Evolutionary conservation across 2,797 vertebrate species (phyloP), one percentile per base, ranked within the genome.

Genomic region (Garrulus glandarius): DNA sequence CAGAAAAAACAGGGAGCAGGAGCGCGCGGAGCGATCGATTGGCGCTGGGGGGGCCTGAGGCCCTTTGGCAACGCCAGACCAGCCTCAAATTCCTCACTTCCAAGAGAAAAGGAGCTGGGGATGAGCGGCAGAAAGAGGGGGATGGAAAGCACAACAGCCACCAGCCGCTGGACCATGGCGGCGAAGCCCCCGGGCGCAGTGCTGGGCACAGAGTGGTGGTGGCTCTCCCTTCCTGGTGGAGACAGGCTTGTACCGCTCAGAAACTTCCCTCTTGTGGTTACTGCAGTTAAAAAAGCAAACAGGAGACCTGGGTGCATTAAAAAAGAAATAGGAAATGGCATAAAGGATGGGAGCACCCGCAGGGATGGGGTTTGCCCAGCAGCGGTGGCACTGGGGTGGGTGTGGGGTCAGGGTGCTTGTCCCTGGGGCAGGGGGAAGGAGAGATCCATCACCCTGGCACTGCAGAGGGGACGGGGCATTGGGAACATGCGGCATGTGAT

Each of bases 231-330:
- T 89, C 78, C 84, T 26, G 5, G 13, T 2, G 7, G 52, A 83
- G 93, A 82, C 3, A 4, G 82, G 82, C 75, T 94, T 34, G 2
- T 12, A 56, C 74, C 0, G 59, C 89, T 88, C 95, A 36, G 18
- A 94, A 96, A 95, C 96, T 95, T 95, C 96, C 95, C 96, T 96
- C 95, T 94, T 91, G 92, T 93, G 95, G 96, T 78, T 94, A 84
- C 81, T 89, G 89, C 94, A 93, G 91, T 70, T 82, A 49, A 79
- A 87, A 94, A 91, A 84, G 91, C 92, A 89, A 92, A 92, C 63
- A 39, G 94, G 88, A 94, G 95, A 70, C 68, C 67, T 3, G 52
- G 90, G 90, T 4, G 9, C 55, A 30, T 76, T 46, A n/a, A 84
- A 39, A 84, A 84, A 93, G 77, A 68, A 84, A 71, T 75, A 55